Conservation (phyloP, 2,888 invertebrate genomes). For the Rapana venosa region DNA sequence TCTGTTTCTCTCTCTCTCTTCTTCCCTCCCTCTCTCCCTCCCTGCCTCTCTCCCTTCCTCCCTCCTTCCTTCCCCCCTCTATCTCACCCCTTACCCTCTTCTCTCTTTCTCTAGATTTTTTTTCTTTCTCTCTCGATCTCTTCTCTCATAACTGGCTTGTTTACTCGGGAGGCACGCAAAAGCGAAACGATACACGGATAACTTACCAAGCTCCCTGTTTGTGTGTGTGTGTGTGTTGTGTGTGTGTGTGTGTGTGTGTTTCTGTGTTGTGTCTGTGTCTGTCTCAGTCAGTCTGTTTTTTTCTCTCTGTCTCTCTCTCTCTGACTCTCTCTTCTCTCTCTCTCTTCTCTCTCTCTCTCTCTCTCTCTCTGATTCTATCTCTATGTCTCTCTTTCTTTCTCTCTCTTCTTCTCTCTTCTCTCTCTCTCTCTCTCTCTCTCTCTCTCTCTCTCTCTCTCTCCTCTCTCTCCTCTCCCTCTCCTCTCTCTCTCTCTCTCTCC, state of each 20-base stretch:
- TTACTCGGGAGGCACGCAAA: background rate
- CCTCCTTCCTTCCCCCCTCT: background rate
- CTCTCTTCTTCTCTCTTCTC: background rate
- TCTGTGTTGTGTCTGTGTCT: too few relatives aligned
- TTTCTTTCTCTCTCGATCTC: background rate
- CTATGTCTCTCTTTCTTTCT: too few relatives aligned
- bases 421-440: background rate
- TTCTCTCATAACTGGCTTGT: background rate
- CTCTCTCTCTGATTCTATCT: too few relatives aligned
- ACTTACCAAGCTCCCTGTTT: too few relatives aligned
- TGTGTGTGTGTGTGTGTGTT: too few relatives aligned
- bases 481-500: too few relatives aligned
- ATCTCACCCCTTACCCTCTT: background rate
- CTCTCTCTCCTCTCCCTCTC: background rate
- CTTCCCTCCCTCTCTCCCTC: background rate
- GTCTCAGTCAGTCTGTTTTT: too few relatives aligned
- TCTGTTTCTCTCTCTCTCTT: background rate
- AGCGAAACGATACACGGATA: slow-evolving; percentile 5
- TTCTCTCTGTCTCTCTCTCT: too few relatives aligned
- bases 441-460: background rate
- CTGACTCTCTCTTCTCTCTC: too few relatives aligned
- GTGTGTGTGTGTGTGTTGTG: too few relatives aligned
- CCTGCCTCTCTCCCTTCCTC: background rate
- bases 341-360: too few relatives aligned
- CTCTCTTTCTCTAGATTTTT: background rate